A percentile compares a stretch with the other conserved stretches of the same genome.
phyloP scores from a whole-genome alignment of 1,140 invertebrate genomes.

The Achatina immaculata region DNA sequence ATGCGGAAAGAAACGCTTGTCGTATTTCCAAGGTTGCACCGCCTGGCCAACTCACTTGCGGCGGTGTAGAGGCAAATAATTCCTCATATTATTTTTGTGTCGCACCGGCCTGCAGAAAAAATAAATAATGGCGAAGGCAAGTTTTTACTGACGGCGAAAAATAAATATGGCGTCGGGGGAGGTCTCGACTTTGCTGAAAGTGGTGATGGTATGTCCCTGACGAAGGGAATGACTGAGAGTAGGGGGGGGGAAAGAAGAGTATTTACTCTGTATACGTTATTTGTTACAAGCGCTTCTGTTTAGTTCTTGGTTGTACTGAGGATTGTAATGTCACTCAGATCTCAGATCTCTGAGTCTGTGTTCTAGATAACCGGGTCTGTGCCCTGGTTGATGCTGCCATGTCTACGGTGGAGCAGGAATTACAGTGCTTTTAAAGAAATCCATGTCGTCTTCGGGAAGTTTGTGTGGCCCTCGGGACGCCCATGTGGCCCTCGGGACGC shows the following conservation, averaged over 20 bases:
- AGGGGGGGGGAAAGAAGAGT: no score
- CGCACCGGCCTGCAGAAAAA: constrained; percentile 11
- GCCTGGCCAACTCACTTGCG: neutral
- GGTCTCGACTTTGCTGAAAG: neutral
- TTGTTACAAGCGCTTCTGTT: no score
- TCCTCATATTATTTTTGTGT: constrained; percentile 24
- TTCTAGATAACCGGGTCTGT: no score
- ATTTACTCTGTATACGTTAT: no score
- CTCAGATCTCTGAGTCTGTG: no score
- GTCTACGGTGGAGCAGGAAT: no score
- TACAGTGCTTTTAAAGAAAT: no score
- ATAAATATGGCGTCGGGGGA: neutral
- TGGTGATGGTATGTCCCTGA: neutral
- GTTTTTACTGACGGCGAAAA: neutral
- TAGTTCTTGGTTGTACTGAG: no score
- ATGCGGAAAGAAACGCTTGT: neutral
- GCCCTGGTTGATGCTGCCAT: no score
- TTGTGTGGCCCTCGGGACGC: no score
- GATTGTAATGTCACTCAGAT: no score
- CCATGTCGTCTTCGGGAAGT: no score
- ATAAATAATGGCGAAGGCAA: neutral
- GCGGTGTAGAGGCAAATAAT: constrained; percentile 10
- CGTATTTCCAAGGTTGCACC: constrained; percentile 4
- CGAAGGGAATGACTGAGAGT: neutral
- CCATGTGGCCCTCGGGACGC: neutral